Evolutionary conservation across 2,113 vertebrate species (phyloP).

Genomic region (Lophochroa leadbeateri): DNA sequence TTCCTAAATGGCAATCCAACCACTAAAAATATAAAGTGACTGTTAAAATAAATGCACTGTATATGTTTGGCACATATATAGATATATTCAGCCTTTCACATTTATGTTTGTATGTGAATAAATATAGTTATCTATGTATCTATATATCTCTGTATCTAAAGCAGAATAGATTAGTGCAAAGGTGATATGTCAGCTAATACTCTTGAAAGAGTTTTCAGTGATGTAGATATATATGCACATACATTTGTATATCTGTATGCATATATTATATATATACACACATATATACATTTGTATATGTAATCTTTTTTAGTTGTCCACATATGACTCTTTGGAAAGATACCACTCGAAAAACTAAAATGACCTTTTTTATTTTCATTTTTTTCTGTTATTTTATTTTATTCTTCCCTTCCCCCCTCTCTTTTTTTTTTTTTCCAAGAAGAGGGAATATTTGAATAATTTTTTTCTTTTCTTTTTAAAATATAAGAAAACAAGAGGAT

Average conservation of each 20-base stretch:
- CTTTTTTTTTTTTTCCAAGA: neutral
- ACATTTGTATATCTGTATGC: neutral
- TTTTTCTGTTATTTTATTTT: neutral
- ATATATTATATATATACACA: neutral
- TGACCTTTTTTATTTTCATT: fast-evolving
- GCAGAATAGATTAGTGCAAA: neutral
- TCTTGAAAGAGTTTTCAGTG: neutral
- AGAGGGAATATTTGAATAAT: fast-evolving
- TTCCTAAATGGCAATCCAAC: neutral
- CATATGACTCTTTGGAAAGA: neutral
- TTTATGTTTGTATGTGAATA: neutral
- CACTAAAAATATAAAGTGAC: neutral
- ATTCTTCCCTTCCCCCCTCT: fast-evolving
- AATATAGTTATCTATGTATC: neutral
- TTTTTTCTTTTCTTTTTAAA: neutral
- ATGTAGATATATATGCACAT: neutral
- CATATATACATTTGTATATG: neutral
- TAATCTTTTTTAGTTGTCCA: neutral
- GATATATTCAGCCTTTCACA: neutral
- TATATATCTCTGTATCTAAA: neutral
- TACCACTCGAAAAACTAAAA: neutral
- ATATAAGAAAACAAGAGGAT: fast-evolving
- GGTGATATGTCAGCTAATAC: neutral
- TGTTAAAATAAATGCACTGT: neutral
- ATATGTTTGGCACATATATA: neutral